Evolutionary conservation across 2,888 invertebrate genomes (phyloP).

Genomic region (Habrosyne pyritoides): DNA sequence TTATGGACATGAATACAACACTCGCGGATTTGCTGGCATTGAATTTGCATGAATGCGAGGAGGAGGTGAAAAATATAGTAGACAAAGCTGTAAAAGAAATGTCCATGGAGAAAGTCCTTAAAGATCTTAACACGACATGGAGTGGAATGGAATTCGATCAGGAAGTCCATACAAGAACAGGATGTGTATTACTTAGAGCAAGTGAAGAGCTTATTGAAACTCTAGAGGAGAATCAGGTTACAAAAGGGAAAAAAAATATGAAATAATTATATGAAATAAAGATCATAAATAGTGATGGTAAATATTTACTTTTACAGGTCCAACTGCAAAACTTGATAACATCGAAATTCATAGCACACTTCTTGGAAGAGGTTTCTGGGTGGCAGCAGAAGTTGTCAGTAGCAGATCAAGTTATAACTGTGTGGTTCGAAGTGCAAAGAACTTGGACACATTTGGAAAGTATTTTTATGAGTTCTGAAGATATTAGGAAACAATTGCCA

Average conservation of each 20-base stretch:
- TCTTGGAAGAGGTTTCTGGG: constrained; percentile 95
- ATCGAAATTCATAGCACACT: constrained; percentile 98
- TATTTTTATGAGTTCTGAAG: constrained; percentile 99
- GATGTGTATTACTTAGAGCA: constrained; percentile 92
- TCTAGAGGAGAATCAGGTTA: constrained; percentile 97
- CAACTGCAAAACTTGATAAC: constrained; percentile 98
- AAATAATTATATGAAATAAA: not conserved
- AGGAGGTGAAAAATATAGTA: constrained; percentile 98
- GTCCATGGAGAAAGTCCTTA: constrained; percentile 98
- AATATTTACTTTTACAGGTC: constrained; percentile 79
- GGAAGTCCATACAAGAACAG: constrained; percentile 93
- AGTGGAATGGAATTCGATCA: constrained; percentile 96
- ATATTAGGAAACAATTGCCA: constrained; percentile 96
- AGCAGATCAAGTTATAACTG: constrained; percentile 96
- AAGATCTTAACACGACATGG: constrained; percentile 96
- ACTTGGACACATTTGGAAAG: constrained; percentile 99
- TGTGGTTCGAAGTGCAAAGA: constrained; percentile 98
- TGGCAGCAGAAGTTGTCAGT: constrained; percentile 97
- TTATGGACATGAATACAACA: constrained; percentile 96
- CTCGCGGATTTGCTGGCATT: constrained; percentile 94
- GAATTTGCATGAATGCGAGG: constrained; percentile 98
- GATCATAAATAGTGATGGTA: not conserved
- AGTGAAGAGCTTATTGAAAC: constrained; percentile 98
- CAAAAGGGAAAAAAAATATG: not conserved
- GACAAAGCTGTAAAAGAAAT: constrained; percentile 99